phyloP scores from a whole-genome alignment of 2,888 invertebrate species.

The Melieria crassipennis region DNA sequence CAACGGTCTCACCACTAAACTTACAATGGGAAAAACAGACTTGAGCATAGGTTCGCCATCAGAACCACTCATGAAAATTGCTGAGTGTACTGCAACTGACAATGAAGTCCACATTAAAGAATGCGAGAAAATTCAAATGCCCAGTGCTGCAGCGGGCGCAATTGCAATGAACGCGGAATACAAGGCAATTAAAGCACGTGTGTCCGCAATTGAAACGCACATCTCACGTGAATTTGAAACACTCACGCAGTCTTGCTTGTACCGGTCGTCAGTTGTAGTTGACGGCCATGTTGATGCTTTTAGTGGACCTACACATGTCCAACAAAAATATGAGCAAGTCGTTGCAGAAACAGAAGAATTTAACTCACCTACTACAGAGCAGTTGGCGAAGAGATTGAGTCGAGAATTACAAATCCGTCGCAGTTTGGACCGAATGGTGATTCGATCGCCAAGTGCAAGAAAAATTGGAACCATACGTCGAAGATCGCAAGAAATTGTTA shows the following conservation, averaged over 20 bases:
- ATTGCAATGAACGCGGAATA: constrained; percentile 79
- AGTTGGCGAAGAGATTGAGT: constrained; percentile 76
- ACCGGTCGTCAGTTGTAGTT: constrained; percentile 17
- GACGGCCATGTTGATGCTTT: constrained; percentile 36
- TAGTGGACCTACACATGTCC: constrained; percentile 72
- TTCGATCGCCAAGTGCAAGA: constrained; percentile 82
- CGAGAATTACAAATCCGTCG: constrained; percentile 75
- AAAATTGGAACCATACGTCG: constrained; percentile 81
- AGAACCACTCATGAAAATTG: constrained; percentile 2
- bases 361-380: constrained; percentile 68
- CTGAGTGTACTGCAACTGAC: constrained; percentile 34
- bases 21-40: constrained; percentile 18
- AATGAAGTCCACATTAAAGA: background rate
- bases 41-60: background rate
- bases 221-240: constrained; percentile 74
- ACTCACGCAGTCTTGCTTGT: constrained; percentile 42
- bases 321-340: constrained; percentile 79
- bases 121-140: background rate
- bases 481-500: constrained; percentile 72
- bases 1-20: background rate
- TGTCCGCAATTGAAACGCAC: constrained; percentile 77
- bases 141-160: constrained; percentile 11
- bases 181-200: constrained; percentile 79
- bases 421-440: constrained; percentile 75
- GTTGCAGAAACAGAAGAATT: constrained; percentile 72